phyloP scores from a whole-genome alignment of 1,140 invertebrate genomes.

The Drosophila ironensis region DNA sequence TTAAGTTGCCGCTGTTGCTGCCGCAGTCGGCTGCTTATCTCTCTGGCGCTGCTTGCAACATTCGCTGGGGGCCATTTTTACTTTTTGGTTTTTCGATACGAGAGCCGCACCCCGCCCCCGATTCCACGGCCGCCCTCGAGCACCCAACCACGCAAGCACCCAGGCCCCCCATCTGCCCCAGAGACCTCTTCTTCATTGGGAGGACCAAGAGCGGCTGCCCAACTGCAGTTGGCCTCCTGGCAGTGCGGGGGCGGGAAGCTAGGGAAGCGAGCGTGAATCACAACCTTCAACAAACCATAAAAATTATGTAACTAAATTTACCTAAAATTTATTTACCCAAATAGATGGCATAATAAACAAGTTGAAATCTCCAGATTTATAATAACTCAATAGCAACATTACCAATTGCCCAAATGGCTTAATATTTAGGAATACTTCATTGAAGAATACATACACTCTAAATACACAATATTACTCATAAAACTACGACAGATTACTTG shows the following conservation, averaged over 20 bases:
- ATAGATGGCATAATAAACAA: too few species aligned
- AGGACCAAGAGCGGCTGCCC: conserved; percentile 40
- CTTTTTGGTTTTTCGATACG: conserved; percentile 78
- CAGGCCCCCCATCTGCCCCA: neutral
- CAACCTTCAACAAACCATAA: too few species aligned
- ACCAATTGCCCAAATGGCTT: too few species aligned
- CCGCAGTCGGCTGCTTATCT: conserved; percentile 45
- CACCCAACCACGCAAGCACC: too few species aligned
- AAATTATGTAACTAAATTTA: neutral
- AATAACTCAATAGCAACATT: too few species aligned
- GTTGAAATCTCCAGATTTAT: too few species aligned
- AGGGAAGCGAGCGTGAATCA: conserved; percentile 12
- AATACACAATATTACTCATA: too few species aligned
- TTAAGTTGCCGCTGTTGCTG: conserved; percentile 68
- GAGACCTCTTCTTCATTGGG: conserved; percentile 2
- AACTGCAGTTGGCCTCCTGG: conserved; percentile 55
- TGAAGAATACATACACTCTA: too few species aligned
- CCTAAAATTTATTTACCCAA: neutral
- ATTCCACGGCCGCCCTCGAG: neutral
- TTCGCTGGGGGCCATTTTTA: conserved; percentile 69
- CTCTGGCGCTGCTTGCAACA: conserved; percentile 76
- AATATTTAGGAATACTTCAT: too few species aligned
- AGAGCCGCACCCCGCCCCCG: conserved; percentile 25
- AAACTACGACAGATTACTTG: too few species aligned
- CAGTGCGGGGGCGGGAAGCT: conserved; percentile 6